A percentile compares a stretch with the other conserved stretches of the same genome.
phyloP scores from a whole-genome alignment of 1,140 invertebrate species.

The Matsumurasca onukii region DNA sequence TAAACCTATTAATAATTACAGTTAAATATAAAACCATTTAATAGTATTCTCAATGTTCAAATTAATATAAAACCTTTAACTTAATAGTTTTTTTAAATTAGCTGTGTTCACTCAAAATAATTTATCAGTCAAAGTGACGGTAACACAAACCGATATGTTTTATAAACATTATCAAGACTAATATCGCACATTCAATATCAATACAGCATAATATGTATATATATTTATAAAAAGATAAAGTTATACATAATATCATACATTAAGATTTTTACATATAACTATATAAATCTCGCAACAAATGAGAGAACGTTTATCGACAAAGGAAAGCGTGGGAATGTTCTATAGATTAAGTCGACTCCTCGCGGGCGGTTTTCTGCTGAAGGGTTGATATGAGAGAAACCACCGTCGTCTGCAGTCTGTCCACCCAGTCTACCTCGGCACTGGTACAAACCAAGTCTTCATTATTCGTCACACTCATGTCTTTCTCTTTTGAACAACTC shows the following conservation, averaged over 20 bases:
- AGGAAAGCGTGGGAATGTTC: neutral
- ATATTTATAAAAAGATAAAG: neutral
- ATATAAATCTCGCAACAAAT: neutral
- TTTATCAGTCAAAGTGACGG: conserved; percentile 1
- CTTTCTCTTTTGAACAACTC: conserved; percentile 25
- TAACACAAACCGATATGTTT: conserved; percentile 22
- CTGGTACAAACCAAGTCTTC: neutral
- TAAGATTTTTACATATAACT: conserved; percentile 9
- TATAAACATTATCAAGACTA: neutral
- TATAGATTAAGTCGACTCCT: conserved; percentile 18
- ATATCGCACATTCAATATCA: neutral
- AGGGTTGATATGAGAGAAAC: conserved; percentile 18
- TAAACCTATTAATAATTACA: no score
- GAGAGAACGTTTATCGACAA: neutral
- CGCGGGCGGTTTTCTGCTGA: conserved; percentile 24
- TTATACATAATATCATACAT: neutral
- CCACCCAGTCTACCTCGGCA: conserved; percentile 20
- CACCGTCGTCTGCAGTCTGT: conserved; percentile 16
- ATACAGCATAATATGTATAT: no score
- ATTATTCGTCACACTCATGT: neutral
- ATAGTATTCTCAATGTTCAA: no score
- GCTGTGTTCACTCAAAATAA: neutral
- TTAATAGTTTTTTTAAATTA: no score
- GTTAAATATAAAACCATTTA: no score
- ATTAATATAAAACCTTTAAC: no score